These are phyloP conservation scores for Luffia ferchaultella DNA, from an alignment of 2,888 invertebrate genomes.

Conservation along the genomic window DNA sequence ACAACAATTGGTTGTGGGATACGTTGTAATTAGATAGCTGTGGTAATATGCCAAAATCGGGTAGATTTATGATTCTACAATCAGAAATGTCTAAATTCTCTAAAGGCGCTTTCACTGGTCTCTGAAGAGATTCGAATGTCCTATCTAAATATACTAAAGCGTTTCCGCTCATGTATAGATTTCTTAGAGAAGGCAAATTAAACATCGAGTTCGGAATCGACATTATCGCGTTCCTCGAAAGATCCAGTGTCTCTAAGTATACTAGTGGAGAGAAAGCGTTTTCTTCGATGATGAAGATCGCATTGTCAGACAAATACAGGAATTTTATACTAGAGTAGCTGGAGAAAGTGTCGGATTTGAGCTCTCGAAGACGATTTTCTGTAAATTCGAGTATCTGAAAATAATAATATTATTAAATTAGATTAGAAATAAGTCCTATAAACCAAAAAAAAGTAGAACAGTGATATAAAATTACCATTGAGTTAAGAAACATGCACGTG, in stretches of 20 bases:
- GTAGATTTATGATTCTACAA: slow-evolving; percentile 66
- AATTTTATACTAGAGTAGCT: slow-evolving; percentile 58
- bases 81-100: slow-evolving; percentile 67
- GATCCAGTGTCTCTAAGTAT: slow-evolving; percentile 60
- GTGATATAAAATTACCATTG: too few relatives aligned
- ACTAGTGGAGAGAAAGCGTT: slow-evolving; percentile 54
- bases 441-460: too few relatives aligned
- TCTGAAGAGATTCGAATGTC: slow-evolving; percentile 37
- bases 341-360: slow-evolving; percentile 54
- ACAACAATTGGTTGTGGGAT: slow-evolving; percentile 63
- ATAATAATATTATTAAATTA: too few relatives aligned
- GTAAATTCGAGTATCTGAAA: slow-evolving; percentile 67
- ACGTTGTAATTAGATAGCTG: slow-evolving; percentile 68
- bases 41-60: slow-evolving; percentile 68
- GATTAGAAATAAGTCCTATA: too few relatives aligned
- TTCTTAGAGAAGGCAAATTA: slow-evolving; percentile 66
- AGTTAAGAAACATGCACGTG: too few relatives aligned
- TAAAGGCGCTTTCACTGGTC: slow-evolving; percentile 66
- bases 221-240: slow-evolving; percentile 61
- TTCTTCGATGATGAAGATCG: slow-evolving; percentile 61
- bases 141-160: slow-evolving; percentile 44
- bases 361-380: slow-evolving; percentile 59
- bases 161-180: slow-evolving; percentile 67
- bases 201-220: slow-evolving; percentile 58
- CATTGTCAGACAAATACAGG: slow-evolving; percentile 67